These are phyloP conservation scores for Catharus bicknelli DNA, from an alignment of 2,113 vertebrate genomes.

Conservation along the genomic window DNA sequence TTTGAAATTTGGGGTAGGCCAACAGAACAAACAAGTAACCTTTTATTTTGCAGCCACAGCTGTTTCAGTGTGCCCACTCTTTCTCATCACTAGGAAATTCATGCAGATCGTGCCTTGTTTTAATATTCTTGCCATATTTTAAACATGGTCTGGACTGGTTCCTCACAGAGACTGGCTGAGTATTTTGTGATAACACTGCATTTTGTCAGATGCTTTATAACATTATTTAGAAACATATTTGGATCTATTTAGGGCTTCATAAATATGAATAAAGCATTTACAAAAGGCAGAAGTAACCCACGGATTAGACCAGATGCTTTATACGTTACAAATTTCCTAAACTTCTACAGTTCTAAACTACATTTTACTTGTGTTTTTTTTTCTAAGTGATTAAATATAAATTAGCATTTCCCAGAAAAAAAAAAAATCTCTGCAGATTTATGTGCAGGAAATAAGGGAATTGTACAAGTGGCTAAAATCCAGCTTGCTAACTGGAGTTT, in stretches of 20 bases:
- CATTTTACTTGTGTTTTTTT: background rate
- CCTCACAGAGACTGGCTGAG: background rate
- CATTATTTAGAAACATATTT: background rate
- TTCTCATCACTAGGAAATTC: background rate
- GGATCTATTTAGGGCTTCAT: constrained; percentile 15
- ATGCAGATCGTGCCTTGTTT: background rate
- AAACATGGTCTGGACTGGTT: background rate
- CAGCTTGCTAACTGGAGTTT: constrained; percentile 36
- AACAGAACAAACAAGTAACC: background rate
- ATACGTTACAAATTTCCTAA: background rate
- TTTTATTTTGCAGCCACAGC: background rate
- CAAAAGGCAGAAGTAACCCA: constrained; percentile 9
- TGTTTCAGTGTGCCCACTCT: background rate
- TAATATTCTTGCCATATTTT: background rate
- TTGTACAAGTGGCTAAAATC: constrained; percentile 8
- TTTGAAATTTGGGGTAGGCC: constrained; percentile 82
- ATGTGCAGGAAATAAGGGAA: constrained; percentile 4
- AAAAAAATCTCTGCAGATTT: background rate
- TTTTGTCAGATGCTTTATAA: constrained; percentile 28
- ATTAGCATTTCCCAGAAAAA: background rate
- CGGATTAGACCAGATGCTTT: background rate
- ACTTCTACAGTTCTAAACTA: background rate
- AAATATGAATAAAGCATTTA: constrained; percentile 45
- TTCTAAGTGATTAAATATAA: background rate
- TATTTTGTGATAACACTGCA: background rate